Conservation (phyloP, 2,888 invertebrate genomes). For the Spialia ferax region DNA sequence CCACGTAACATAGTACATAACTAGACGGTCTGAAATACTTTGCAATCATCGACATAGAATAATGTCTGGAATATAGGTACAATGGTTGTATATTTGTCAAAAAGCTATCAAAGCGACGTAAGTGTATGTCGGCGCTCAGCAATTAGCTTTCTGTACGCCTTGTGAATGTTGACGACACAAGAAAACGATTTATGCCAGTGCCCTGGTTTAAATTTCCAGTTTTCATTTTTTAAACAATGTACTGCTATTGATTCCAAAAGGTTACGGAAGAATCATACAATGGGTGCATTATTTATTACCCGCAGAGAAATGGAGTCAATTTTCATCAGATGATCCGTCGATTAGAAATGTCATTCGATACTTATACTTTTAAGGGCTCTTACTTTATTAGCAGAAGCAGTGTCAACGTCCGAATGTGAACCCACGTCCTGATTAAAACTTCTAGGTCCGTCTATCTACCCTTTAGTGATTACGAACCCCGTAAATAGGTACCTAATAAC, state of each 20-base stretch:
- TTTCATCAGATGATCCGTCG: slow-evolving; percentile 26
- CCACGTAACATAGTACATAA: no score
- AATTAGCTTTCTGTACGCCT: slow-evolving; percentile 3
- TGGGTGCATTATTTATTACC: not conserved
- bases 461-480: not conserved
- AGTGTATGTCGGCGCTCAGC: not conserved
- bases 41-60: no score
- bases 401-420: slow-evolving; percentile 32
- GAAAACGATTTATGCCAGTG: slow-evolving; percentile 11
- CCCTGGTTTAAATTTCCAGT: slow-evolving; percentile 10
- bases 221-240: slow-evolving; percentile 1
- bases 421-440: slow-evolving; percentile 22
- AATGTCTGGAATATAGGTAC: no score
- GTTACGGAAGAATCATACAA: not conserved
- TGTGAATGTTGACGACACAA: slow-evolving; percentile 1
- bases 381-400: slow-evolving; percentile 28
- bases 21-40: no score
- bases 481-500: no score
- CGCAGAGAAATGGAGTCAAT: slow-evolving; percentile 20
- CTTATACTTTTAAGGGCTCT: slow-evolving; percentile 12
- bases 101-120: not conserved
- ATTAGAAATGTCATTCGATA: slow-evolving; percentile 5
- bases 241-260: not conserved
- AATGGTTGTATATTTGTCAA: not conserved
- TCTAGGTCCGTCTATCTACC: not conserved